Conservation (phyloP, 1,140 invertebrate species). For the Elysia chlorotica region DNA sequence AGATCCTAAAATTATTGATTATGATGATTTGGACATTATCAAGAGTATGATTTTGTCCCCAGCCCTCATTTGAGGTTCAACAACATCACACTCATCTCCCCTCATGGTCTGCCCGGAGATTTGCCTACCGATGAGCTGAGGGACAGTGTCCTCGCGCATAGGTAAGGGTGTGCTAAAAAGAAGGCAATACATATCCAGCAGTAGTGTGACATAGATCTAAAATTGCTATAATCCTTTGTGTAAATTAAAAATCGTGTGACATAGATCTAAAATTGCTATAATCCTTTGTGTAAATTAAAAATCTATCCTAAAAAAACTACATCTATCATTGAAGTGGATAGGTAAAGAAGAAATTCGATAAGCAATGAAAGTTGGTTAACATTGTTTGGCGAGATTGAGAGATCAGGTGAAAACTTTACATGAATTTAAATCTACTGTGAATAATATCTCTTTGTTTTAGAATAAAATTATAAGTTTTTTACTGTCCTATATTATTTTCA, state of each 20-base stretch:
- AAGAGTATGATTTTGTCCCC: slow-evolving; percentile 32
- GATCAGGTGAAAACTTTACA: no score
- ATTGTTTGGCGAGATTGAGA: no score
- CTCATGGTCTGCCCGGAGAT: slow-evolving; percentile 70
- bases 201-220: background rate
- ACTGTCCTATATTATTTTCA: background rate
- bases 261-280: background rate
- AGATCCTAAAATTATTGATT: no score
- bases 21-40: no score
- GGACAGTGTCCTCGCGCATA: slow-evolving; percentile 45
- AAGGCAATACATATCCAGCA: background rate
- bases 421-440: no score
- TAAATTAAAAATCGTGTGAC: background rate
- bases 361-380: no score
- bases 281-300: background rate
- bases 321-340: no score
- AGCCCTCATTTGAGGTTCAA: slow-evolving; percentile 62
- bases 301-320: no score
- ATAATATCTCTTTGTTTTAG: background rate
- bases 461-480: background rate
- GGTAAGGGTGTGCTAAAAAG: slow-evolving; percentile 24
- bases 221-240: background rate
- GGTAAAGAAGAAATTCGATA: no score
- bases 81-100: slow-evolving; percentile 68
- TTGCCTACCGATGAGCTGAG: slow-evolving; percentile 48